Evolutionary conservation across 1,140 invertebrate genomes (phyloP).

Genomic region (Meloidogyne chitwoodi): DNA sequence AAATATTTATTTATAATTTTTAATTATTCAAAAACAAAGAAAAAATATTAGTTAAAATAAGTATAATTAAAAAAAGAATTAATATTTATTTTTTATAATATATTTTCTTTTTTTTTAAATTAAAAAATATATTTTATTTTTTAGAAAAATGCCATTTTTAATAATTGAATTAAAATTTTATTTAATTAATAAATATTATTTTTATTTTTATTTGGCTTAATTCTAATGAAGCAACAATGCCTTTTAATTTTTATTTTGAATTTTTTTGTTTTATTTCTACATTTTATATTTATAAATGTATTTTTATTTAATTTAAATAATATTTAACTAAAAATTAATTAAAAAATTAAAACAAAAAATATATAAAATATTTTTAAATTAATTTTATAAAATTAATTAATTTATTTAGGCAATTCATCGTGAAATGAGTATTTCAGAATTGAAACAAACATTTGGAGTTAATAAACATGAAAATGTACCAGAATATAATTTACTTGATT

Average conservation of each 20-base stretch:
- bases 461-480: conserved; percentile 27
- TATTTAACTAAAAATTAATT: neutral
- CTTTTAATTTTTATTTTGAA: neutral
- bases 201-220: neutral
- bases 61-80: too few species aligned
- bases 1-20: neutral
- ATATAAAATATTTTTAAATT: neutral
- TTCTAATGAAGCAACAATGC: neutral
- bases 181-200: neutral
- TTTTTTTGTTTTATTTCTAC: neutral
- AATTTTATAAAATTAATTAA: neutral
- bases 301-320: neutral
- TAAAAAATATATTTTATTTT: neutral
- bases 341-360: neutral
- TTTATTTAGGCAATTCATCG: conserved; percentile 31
- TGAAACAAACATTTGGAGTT: conserved; percentile 17
- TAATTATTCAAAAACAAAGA: too few species aligned
- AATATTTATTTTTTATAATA: too few species aligned
- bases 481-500: conserved; percentile 46
- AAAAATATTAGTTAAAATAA: too few species aligned
- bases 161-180: neutral
- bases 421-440: conserved; percentile 12
- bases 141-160: neutral
- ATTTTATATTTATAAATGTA: neutral
- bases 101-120: neutral